These are phyloP conservation scores for Lucilia sericata DNA, from an alignment of 1,140 invertebrate species.

Conservation along the genomic window DNA sequence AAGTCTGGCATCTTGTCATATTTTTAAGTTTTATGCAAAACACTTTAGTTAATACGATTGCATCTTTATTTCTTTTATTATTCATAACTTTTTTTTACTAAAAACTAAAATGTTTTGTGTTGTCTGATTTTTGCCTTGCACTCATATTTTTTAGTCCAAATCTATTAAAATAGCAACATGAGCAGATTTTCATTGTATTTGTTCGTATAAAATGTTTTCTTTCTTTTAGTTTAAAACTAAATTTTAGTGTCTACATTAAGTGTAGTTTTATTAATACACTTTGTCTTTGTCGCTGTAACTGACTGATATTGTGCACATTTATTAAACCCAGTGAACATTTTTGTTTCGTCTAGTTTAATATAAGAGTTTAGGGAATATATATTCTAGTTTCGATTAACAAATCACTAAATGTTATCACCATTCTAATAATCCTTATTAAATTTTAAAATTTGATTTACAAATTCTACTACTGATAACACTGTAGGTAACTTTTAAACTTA, in stretches of 20 bases:
- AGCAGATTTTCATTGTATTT: not conserved
- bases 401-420: too few relatives aligned
- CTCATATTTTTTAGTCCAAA: not conserved
- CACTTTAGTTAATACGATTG: slow-evolving; percentile 16
- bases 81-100: not conserved
- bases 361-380: too few relatives aligned
- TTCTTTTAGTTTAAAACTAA: too few relatives aligned
- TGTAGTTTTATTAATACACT: not conserved
- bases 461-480: too few relatives aligned
- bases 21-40: slow-evolving; percentile 20
- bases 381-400: too few relatives aligned
- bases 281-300: not conserved
- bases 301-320: too few relatives aligned
- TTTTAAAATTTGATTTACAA: too few relatives aligned
- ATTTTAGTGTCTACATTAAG: not conserved
- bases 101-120: not conserved
- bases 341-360: too few relatives aligned
- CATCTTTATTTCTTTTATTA: not conserved
- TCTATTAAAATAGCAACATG: not conserved
- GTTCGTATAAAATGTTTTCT: not conserved
- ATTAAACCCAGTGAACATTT: not conserved
- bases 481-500: too few relatives aligned
- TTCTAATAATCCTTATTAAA: too few relatives aligned
- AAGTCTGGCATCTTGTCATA: slow-evolving; percentile 23
- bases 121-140: not conserved